Evolutionary conservation across 2,797 vertebrate genomes (phyloP).

Genomic region (Lepus oiostolus): DNA sequence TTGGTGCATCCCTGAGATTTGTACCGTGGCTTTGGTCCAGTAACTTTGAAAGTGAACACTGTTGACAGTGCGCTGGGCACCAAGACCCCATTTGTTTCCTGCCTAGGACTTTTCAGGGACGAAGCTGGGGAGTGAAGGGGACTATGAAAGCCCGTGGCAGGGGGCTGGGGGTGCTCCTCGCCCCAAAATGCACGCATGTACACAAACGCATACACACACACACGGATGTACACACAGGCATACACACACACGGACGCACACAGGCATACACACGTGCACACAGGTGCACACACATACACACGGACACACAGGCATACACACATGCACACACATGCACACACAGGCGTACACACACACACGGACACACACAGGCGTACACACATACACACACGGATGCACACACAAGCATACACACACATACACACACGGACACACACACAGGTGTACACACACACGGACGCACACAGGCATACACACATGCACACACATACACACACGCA

Average conservation of each 20-base stretch:
- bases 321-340: no score
- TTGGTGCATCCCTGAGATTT: constrained; percentile 36
- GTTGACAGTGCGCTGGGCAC: background rate
- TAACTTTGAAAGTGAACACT: constrained; percentile 50
- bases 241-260: background rate
- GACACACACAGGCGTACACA: no score
- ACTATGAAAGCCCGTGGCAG: background rate
- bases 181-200: fast-evolving
- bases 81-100: constrained; percentile 58
- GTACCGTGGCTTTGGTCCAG: constrained; percentile 60
- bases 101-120: background rate
- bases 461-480: background rate
- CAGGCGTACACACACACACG: no score
- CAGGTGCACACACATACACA: background rate
- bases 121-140: background rate
- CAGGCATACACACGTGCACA: background rate
- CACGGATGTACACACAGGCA: background rate
- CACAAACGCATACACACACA: background rate
- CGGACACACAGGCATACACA: no score
- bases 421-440: no score
- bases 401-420: background rate
- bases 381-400: no score
- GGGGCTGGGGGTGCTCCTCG: no score
- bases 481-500: background rate
- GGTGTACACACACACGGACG: background rate